A percentile compares a stretch with the other conserved stretches of the same genome.
Conservation (phyloP, 2,113 vertebrate genomes). For the Lutjanus erythropterus region DNA sequence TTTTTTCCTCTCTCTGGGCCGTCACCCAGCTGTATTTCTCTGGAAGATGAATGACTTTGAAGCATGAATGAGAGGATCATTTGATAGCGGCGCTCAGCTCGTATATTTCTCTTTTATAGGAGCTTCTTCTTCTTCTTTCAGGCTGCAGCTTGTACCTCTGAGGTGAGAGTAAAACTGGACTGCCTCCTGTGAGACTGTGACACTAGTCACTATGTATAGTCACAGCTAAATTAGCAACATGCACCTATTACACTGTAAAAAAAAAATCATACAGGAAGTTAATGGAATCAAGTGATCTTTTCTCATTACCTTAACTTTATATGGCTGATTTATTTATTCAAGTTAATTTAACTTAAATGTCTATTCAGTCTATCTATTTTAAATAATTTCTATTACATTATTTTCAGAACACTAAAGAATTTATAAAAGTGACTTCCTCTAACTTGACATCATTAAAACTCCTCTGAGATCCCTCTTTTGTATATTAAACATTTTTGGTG, state of each 20-base stretch:
- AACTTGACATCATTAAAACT: too few species aligned
- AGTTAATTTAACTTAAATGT: too few species aligned
- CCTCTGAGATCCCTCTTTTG: too few species aligned
- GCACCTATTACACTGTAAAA: conserved; percentile 37
- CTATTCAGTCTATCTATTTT: too few species aligned
- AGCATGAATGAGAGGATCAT: conserved; percentile 71
- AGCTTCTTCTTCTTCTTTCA: conserved; percentile 49
- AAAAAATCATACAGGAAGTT: too few species aligned
- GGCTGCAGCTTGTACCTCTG: conserved; percentile 51
- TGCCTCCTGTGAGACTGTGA: conserved; percentile 69
- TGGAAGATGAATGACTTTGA: conserved; percentile 70
- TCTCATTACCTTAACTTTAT: too few species aligned
- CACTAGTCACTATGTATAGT: conserved; percentile 62
- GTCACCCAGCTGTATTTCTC: conserved; percentile 68
- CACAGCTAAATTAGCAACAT: conserved; percentile 54
- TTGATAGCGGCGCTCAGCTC: conserved; percentile 61
- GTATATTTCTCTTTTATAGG: conserved; percentile 67
- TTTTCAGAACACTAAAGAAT: too few species aligned
- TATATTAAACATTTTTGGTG: too few species aligned
- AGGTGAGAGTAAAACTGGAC: conserved; percentile 64
- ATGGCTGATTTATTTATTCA: too few species aligned
- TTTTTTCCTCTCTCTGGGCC: conserved; percentile 24
- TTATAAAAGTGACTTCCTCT: too few species aligned
- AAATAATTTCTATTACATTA: too few species aligned
- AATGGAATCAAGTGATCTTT: too few species aligned